Conservation (phyloP, 2,888 invertebrate genomes). For the Brachyptera risi region DNA sequence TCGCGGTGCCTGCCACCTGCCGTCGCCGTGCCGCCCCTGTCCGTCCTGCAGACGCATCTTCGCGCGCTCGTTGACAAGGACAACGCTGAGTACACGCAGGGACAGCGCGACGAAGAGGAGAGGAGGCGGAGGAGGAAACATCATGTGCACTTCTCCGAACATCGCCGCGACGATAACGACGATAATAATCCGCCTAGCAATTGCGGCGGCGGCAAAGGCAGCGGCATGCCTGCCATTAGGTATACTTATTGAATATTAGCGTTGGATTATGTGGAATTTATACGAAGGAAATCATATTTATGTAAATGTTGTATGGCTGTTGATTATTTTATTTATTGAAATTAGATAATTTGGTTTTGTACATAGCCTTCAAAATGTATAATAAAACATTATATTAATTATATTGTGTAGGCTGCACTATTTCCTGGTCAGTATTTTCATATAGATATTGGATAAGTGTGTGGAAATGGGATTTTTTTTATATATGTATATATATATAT, state of each 20-base stretch:
- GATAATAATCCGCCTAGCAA: constrained; percentile 53
- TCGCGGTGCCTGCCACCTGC: constrained; percentile 36
- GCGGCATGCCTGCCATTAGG: constrained; percentile 23
- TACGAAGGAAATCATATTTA: no score
- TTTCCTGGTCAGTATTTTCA: no score
- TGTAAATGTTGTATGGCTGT: no score
- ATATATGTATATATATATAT: no score
- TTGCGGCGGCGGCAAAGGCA: constrained; percentile 46
- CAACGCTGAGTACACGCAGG: constrained; percentile 38
- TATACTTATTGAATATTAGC: constrained; percentile 26
- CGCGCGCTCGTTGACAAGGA: constrained; percentile 41
- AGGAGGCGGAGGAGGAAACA: constrained; percentile 36
- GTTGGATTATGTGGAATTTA: no score
- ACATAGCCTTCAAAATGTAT: no score
- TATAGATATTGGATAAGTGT: no score
- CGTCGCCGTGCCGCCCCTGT: constrained; percentile 39
- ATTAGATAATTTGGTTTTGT: no score
- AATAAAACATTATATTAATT: no score
- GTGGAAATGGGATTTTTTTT: no score
- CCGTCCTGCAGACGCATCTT: constrained; percentile 38
- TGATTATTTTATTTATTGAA: no score
- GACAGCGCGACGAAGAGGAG: constrained; percentile 37
- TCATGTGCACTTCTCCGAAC: constrained; percentile 28
- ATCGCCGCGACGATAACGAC: constrained; percentile 41
- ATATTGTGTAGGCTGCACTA: no score